Evolutionary conservation across 2,113 vertebrate species (phyloP), one percentile per base, ranked within the genome.

Genomic region (Ibidorhyncha struthersii): DNA sequence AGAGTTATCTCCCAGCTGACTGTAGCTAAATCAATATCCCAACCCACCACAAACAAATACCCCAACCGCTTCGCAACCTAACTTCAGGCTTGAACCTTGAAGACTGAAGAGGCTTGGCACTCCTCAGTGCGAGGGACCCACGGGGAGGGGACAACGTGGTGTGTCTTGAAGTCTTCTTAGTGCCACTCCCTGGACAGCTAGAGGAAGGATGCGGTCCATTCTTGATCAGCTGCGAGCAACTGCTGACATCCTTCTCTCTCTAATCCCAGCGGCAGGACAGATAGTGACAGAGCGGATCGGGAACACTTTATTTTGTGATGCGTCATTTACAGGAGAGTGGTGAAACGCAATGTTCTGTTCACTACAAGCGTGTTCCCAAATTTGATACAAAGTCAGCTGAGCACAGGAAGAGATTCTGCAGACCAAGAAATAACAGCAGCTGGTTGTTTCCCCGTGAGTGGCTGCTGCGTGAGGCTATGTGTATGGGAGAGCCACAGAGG

Each of bases 91-190:
- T 49, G 30, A 36, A 36, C 41, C 14, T 10, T n/a, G 59, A 61
- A 53, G 41, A 43, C 22, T 10, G 26, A 78, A 66, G 15, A 50
- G 2, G 6, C 9, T 87, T 61, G 21, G 38, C 66, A 58, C 10
- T 58, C 32, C 10, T 29, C 45, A 81, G 21, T 16, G 19, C 25
- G 63, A 86, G 53, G 8, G 10, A 91, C 40, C 8, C 16, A 34
- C 0, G 1, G 34, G 40, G 10, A 70, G 30, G 9, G 30, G 4
- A 32, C 32, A 58, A 19, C 0, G 1, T 4, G 16, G 8, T 23
- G 23, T 65, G 19, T 49, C 38, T 56, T 32, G 27, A 69, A 86
- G 59, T 40, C 30, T 82, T 71, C 36, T 84, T 32, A 15, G 27
- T 27, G 8, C 13, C 7, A 1, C 34, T 91, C 14, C 45, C 38